These are phyloP conservation scores for Antechinus flavipes DNA, from an alignment of 2,113 vertebrate species.

Conservation along the genomic window DNA sequence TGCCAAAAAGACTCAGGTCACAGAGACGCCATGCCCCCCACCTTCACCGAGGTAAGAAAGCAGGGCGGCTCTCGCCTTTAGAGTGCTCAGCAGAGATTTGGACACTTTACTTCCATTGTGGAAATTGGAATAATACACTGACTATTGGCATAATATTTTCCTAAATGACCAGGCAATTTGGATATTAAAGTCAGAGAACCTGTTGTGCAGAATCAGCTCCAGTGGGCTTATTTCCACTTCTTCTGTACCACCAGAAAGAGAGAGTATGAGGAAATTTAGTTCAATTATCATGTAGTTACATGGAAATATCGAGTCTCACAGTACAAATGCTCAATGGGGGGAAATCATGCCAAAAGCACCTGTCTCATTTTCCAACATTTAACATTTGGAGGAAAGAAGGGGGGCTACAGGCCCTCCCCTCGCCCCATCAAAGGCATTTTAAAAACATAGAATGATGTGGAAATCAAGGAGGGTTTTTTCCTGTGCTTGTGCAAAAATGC, in stretches of 20 bases:
- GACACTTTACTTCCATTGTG: not conserved
- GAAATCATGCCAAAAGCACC: not conserved
- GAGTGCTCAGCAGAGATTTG: not conserved
- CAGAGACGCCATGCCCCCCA: constrained; percentile 88
- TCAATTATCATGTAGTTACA: not conserved
- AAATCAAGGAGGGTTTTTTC: not conserved
- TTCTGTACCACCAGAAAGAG: not conserved
- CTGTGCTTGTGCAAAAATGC: not conserved
- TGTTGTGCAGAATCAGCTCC: not conserved
- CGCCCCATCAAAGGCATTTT: not conserved
- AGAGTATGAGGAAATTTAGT: not conserved
- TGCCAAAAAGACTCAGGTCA: constrained; percentile 92
- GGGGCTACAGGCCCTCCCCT: not conserved
- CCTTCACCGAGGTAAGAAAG: constrained; percentile 90
- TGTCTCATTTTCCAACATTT: not conserved
- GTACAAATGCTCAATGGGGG: no score
- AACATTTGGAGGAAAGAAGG: no score
- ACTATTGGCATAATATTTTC: not conserved
- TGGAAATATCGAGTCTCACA: accelerated
- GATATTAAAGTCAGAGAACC: not conserved
- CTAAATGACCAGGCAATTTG: not conserved
- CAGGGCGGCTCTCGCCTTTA: accelerated
- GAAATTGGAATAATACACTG: not conserved
- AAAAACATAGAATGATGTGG: not conserved
- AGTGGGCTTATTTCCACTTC: not conserved